A percentile compares a stretch with the other conserved stretches of the same genome.
phyloP scores from a whole-genome alignment of 2,888 invertebrate species.

The Deilephila porcellus region DNA sequence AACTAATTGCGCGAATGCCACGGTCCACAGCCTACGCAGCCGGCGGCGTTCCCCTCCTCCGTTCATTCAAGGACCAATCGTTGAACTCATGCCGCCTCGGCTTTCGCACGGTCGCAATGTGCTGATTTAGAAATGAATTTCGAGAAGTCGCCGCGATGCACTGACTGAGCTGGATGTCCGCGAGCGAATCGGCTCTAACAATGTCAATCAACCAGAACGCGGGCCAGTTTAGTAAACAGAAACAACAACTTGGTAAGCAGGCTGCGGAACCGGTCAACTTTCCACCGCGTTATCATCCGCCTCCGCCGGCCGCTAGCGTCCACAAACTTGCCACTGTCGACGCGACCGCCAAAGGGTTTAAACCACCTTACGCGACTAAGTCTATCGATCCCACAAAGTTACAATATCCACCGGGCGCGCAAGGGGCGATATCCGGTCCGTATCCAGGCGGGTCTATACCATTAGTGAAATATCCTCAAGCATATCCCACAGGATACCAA shows the following conservation, averaged over 20 bases:
- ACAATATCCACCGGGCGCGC: constrained; percentile 66
- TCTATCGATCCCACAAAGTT: constrained; percentile 68
- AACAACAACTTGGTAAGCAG: constrained; percentile 83
- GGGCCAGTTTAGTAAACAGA: constrained; percentile 79
- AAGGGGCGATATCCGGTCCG: constrained; percentile 58
- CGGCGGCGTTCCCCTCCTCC: constrained; percentile 79
- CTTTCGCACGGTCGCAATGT: constrained; percentile 64
- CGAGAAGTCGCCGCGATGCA: constrained; percentile 56
- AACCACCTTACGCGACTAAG: constrained; percentile 73
- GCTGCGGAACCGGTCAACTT: constrained; percentile 82
- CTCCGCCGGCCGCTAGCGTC: constrained; percentile 87
- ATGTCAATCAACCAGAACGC: constrained; percentile 83
- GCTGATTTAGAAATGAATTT: constrained; percentile 67
- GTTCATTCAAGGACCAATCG: constrained; percentile 82
- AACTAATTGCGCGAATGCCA: constrained; percentile 80
- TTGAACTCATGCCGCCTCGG: constrained; percentile 74
- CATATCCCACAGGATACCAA: constrained; percentile 72
- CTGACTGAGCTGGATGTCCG: constrained; percentile 65
- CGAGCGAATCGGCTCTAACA: constrained; percentile 64
- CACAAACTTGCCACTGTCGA: constrained; percentile 87
- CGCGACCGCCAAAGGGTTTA: constrained; percentile 76
- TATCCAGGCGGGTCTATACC: constrained; percentile 70
- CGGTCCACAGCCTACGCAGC: constrained; percentile 81
- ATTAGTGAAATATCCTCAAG: constrained; percentile 70
- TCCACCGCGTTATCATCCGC: constrained; percentile 92